Evolutionary conservation across 2,113 vertebrate genomes (phyloP), one percentile per base, ranked within the genome.

Genomic region (Xenus cinereus): DNA sequence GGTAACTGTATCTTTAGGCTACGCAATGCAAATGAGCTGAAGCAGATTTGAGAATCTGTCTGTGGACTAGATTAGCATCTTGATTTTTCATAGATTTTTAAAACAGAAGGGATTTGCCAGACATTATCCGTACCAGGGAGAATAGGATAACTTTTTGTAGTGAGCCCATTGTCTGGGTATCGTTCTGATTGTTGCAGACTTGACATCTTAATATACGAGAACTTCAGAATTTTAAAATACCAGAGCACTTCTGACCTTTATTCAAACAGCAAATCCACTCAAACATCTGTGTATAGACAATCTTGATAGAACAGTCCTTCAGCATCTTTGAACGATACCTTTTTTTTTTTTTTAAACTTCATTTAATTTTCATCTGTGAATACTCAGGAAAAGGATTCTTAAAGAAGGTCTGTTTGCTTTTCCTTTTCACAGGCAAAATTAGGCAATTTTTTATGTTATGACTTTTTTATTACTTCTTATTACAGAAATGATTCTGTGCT

Each of bases 231-330:
- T 85, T 90, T 90, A 33, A 93, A 89, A 80, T 54, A 77, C 22
- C 23, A 39, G 68, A 86, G 57, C 46, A n/a, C 30, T 90, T 67
- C 54, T 92, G 62, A 66, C 30, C 59, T 83, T 71, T 84, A 77
- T 95, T 88, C 63, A 92, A 93, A 28, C 8, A 80, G 39, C 18
- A 95, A 92, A 96, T 83, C 86, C 72, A 90, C 53, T 81, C 27
- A 91, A 91, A 80, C 21, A 57, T 22, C 63, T 54, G 13, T 17
- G 30, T 84, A 5, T 19, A 73, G 60, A 56, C 15, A 64, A n/a
- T 45, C 12, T 8, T 75, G 64, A 86, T 5, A 54, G 54, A 43
- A 33, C 19, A 45, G 14, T 39, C 39, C 82, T 95, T 90, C 63
- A 85, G 28, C 5, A 11, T 23, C n/a, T 75, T 45, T 5, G 32